Conservation (phyloP, 2,888 invertebrate genomes). For the Troides oblongomaculatus region DNA sequence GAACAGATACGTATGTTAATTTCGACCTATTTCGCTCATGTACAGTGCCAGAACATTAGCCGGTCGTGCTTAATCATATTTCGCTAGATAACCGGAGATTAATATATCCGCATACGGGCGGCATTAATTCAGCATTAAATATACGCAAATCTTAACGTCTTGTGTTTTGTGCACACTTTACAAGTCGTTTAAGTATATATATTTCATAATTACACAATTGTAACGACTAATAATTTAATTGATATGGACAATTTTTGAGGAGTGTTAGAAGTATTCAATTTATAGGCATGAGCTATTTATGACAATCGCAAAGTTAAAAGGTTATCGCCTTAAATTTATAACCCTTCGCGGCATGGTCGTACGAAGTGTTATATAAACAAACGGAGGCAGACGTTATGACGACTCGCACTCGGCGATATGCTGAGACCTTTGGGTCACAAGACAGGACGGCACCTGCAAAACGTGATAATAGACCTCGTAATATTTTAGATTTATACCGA, state of each 20-base stretch:
- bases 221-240: too few species aligned
- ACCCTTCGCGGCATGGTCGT: conserved; percentile 10
- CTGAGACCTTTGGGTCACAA: conserved; percentile 55
- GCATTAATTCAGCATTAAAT: conserved; percentile 8
- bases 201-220: neutral
- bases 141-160: conserved; percentile 12
- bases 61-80: conserved; percentile 26
- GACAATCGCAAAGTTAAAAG: conserved; percentile 20
- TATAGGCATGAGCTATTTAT: conserved; percentile 4
- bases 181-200: neutral
- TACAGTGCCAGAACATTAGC: conserved; percentile 16
- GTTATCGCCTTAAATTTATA: conserved; percentile 16
- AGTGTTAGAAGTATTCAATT: neutral
- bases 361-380: conserved; percentile 22
- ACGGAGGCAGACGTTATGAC: conserved; percentile 52
- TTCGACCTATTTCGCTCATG: conserved; percentile 25
- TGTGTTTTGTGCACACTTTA: neutral
- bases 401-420: conserved; percentile 47
- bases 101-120: conserved; percentile 17
- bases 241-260: too few species aligned
- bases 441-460: conserved; percentile 54
- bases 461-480: conserved; percentile 60
- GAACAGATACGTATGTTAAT: conserved; percentile 25
- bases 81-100: conserved; percentile 21
- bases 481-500: conserved; percentile 65